Evolutionary conservation across 2,888 invertebrate species (phyloP), one percentile per base, ranked within the genome.

Genomic region (Coelinius sp.): DNA sequence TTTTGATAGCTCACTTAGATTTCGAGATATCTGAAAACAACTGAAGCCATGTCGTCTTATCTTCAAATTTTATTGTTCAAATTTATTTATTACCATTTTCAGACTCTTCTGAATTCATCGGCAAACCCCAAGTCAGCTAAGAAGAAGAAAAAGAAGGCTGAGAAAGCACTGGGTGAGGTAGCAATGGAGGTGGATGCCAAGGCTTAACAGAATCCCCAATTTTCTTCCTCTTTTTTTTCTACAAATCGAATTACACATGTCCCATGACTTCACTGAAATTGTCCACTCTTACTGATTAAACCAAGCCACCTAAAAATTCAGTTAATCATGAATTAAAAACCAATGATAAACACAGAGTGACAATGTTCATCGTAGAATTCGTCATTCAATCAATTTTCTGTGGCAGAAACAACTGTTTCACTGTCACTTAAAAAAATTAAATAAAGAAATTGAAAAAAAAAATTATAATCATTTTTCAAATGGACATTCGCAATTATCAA

Each of bases 121-220:
- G 94, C 95, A 75, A 93, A 92, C 77, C 92, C 93, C 62, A 96
- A 95, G 88, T 90, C 95, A 24, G 95, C 94, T 81, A 97, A 96
- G 89, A 94, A 94, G 91, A 96, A 96, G 92, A 96, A 95, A 92
- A 95, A 95, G 93, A 95, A 94, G 92, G 93, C 93, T 77, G 92
- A 92, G 78, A 92, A 91, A 76, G 89, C 90, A 67, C 89, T 90
- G 78, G 85, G 84, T 70, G 90, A 90, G 76, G 83, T 84, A 78
- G 88, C 90, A n/a, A 90, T 91, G 89, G 91, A 91, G 86, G 90
- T 90, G 22, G 91, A 91, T 83, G 91, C 90, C 73, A 90, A 85
- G 81, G 88, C 86, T 83, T 86, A 86, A 86, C 85, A 81, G 71
- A 76, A 68, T 22, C n/a, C n/a, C n/a, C 35, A 22, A 17, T 41